phyloP scores from a whole-genome alignment of 2,113 vertebrate species.

The Sigmodon hispidus region DNA sequence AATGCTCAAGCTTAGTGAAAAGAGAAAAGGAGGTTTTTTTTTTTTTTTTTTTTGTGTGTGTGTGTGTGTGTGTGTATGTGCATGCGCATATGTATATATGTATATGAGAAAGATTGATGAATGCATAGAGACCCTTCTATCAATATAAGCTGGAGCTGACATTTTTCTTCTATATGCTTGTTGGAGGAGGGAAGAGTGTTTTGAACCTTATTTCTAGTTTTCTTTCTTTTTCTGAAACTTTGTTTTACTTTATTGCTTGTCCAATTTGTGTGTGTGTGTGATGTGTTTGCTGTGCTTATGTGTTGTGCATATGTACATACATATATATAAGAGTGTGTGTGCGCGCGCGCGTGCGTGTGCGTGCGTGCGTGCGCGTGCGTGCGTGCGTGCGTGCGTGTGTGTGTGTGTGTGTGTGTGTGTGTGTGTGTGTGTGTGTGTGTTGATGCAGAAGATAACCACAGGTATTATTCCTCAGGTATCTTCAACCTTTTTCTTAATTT shows the following conservation, averaged over 20 bases:
- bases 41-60: no score
- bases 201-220: background rate
- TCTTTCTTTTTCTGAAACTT: background rate
- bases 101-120: background rate
- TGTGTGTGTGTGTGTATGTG: no score
- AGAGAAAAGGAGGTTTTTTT: background rate
- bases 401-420: background rate
- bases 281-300: background rate
- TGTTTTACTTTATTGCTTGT: background rate
- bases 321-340: no score
- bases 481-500: background rate
- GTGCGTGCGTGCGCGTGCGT: background rate
- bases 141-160: background rate
- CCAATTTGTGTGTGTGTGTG: background rate
- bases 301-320: no score
- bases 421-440: background rate
- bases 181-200: background rate
- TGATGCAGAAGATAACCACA: background rate
- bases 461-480: background rate
- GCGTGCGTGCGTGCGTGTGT: background rate
- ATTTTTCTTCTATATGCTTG: background rate
- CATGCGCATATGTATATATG: background rate
- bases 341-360: no score
- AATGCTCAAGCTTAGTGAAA: constrained; percentile 28
- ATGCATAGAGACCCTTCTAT: background rate